A percentile compares a stretch with the other conserved stretches of the same genome.
phyloP scores from a whole-genome alignment of 2,888 invertebrate species.

The Lasioglossum villosulum region DNA sequence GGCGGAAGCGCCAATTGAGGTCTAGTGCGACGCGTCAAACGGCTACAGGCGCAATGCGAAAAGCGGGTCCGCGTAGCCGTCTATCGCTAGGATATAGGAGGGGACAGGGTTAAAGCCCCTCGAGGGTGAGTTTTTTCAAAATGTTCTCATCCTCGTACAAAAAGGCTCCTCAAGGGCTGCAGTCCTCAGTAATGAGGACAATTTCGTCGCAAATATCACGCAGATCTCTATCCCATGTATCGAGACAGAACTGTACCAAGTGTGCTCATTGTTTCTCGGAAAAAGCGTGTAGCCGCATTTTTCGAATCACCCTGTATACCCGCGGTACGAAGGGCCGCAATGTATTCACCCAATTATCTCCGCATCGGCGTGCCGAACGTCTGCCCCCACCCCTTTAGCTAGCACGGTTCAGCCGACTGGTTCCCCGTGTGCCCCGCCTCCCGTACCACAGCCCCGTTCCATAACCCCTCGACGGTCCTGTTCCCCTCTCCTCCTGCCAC shows the following conservation, averaged over 20 bases:
- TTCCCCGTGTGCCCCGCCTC: conserved; percentile 22
- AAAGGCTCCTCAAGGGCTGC: neutral
- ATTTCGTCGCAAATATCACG: neutral
- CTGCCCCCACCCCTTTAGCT: neutral
- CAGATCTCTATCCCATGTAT: neutral
- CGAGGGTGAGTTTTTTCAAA: no score
- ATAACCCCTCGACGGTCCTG: neutral
- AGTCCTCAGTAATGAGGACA: neutral
- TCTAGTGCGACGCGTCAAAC: no score
- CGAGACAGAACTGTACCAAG: neutral
- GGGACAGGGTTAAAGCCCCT: no score
- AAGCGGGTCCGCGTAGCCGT: no score
- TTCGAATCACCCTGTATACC: conserved; percentile 32
- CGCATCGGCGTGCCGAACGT: conserved; percentile 65
- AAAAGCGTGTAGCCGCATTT: neutral
- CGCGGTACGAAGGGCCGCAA: conserved; percentile 63
- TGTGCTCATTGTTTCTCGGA: neutral
- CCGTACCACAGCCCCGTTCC: neutral
- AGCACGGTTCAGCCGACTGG: conserved; percentile 46
- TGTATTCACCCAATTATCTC: conserved; percentile 76
- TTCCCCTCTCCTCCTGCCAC: neutral
- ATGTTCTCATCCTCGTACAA: no score
- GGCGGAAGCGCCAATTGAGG: no score
- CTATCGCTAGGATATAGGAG: no score
- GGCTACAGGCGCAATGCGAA: no score